Percentiles rank a stretch among this genome's conserved stretches.
Evolutionary conservation across 2,888 invertebrate species (phyloP).

Genomic region (Teleogryllus oceanicus): DNA sequence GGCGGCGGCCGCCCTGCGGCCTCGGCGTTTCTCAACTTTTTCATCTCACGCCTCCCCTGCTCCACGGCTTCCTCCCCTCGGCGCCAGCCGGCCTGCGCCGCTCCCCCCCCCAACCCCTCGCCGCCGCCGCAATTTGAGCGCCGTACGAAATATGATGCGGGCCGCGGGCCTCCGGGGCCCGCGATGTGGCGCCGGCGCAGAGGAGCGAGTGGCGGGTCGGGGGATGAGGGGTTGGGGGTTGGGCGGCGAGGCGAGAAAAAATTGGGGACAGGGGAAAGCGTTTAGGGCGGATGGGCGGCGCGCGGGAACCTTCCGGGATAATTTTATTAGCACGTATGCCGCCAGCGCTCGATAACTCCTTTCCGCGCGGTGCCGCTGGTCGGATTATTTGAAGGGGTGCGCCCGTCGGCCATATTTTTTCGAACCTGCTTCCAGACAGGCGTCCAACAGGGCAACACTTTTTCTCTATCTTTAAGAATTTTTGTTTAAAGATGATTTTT

Average conservation of each 20-base stretch:
- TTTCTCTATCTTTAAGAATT: too few relatives aligned
- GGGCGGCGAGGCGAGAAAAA: not conserved
- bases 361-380: too few relatives aligned
- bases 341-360: too few relatives aligned
- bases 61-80: not conserved
- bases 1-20: not conserved
- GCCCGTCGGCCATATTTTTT: too few relatives aligned
- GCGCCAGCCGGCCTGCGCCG: not conserved
- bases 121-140: not conserved
- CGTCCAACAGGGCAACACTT: too few relatives aligned
- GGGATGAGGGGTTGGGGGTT: not conserved
- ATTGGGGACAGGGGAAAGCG: not conserved
- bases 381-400: too few relatives aligned
- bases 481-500: too few relatives aligned
- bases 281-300: not conserved
- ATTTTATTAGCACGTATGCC: too few relatives aligned
- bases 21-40: not conserved
- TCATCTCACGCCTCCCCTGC: not conserved
- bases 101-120: not conserved
- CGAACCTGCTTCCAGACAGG: too few relatives aligned
- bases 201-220: not conserved
- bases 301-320: not conserved
- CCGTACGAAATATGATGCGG: constrained; percentile 1
- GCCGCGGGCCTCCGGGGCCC: not conserved
- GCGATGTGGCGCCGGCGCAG: not conserved